Conservation (phyloP, 2,888 invertebrate genomes). For the Dicroscelio sp. region DNA sequence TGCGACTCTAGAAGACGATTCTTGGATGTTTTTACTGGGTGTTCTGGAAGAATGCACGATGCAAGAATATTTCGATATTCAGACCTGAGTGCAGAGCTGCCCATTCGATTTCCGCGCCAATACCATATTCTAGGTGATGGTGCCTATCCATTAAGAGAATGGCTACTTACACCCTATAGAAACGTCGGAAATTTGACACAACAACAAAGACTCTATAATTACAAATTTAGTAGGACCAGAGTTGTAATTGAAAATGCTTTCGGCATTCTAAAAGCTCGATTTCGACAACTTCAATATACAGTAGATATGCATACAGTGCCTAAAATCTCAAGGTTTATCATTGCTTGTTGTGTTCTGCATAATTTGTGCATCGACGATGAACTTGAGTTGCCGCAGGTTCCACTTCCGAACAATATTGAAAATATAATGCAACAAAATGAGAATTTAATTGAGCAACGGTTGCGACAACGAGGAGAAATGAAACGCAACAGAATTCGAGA, state of each 20-base stretch:
- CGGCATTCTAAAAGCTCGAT: background rate
- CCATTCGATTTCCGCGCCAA: background rate
- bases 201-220: background rate
- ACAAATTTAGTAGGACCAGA: background rate
- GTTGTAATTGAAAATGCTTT: constrained; percentile 22
- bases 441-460: background rate
- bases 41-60: constrained; percentile 6
- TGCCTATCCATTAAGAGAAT: constrained; percentile 3
- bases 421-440: background rate
- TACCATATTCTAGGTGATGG: constrained; percentile 30
- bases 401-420: background rate
- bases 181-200: background rate
- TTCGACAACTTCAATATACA: background rate
- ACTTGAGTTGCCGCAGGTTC: background rate
- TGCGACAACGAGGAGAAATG: background rate
- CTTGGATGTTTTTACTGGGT: constrained; percentile 16
- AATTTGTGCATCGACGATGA: background rate
- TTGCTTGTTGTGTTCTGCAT: background rate
- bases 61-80: constrained; percentile 19
- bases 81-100: background rate
- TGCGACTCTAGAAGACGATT: background rate
- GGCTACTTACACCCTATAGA: background rate
- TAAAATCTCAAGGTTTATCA: too few species aligned
- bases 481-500: background rate
- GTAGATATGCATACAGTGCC: constrained; percentile 20